Evolutionary conservation across 2,113 vertebrate genomes (phyloP).

Genomic region (Halcyon malimbica): DNA sequence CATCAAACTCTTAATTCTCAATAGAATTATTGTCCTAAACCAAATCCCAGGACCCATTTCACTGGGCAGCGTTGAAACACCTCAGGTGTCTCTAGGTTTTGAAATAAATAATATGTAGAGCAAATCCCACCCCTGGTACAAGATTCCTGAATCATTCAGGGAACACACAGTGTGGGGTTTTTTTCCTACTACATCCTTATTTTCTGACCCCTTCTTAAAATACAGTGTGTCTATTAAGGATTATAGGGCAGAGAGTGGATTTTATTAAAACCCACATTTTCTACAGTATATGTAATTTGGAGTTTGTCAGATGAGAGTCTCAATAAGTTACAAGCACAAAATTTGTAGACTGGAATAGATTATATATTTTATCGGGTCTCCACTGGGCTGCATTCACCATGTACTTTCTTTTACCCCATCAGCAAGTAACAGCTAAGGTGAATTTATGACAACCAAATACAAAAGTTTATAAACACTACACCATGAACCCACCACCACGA

Average conservation of each 20-base stretch:
- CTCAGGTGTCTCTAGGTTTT: accelerated
- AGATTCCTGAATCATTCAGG: accelerated
- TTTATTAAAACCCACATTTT: background rate
- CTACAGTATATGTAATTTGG: background rate
- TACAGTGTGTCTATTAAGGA: background rate
- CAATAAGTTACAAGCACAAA: background rate
- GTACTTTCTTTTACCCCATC: background rate
- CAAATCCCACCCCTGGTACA: background rate
- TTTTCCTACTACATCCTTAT: background rate
- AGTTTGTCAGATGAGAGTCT: background rate
- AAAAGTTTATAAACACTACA: background rate
- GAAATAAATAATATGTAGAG: background rate
- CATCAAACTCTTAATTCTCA: background rate
- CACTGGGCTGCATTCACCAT: background rate
- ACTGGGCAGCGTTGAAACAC: accelerated
- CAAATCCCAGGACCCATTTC: background rate
- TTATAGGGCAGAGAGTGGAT: background rate
- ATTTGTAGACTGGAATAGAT: background rate
- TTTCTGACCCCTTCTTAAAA: background rate
- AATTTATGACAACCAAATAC: background rate
- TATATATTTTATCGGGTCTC: background rate
- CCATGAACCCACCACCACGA: background rate
- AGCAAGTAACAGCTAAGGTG: background rate
- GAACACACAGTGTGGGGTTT: background rate
- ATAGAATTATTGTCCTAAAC: background rate